Evolutionary conservation across 1,140 invertebrate genomes (phyloP).

Genomic region (Diorhabda carinulata): DNA sequence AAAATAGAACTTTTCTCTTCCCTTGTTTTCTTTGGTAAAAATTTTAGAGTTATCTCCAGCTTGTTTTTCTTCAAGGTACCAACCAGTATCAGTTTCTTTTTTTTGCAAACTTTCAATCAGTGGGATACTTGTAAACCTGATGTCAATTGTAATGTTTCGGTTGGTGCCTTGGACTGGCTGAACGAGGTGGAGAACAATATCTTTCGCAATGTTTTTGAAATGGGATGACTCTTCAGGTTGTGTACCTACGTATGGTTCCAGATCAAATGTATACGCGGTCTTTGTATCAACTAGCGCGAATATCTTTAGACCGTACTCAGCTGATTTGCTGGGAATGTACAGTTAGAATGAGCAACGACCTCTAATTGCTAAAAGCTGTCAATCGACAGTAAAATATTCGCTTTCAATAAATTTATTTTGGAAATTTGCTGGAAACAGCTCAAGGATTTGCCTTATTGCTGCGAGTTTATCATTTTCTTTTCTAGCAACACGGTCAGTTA

Average conservation of each 20-base stretch:
- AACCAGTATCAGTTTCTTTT: conserved; percentile 37
- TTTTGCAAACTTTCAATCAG: conserved; percentile 35
- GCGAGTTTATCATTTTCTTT: conserved; percentile 32
- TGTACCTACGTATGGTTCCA: too few species aligned
- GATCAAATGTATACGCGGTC: too few species aligned
- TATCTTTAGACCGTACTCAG: too few species aligned
- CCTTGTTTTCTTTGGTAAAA: conserved; percentile 14
- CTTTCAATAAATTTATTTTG: conserved; percentile 34
- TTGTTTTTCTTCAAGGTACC: conserved; percentile 41
- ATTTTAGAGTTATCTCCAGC: conserved; percentile 38
- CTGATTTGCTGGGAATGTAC: too few species aligned
- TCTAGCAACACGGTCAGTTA: conserved; percentile 11
- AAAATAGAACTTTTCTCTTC: conserved; percentile 2
- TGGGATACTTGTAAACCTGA: conserved; percentile 28
- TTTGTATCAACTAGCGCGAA: too few species aligned
- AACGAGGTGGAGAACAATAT: conserved; percentile 42
- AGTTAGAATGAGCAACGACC: too few species aligned
- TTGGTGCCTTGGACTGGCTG: conserved; percentile 33
- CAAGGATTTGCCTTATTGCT: conserved; percentile 40
- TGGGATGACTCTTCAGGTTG: conserved; percentile 30
- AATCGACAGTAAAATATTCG: conserved; percentile 45
- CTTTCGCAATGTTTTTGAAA: conserved; percentile 33
- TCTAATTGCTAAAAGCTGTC: conserved; percentile 44
- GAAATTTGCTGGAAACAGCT: conserved; percentile 37
- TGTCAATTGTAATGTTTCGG: conserved; percentile 38